Conservation (phyloP, 1,140 invertebrate species). For the Pachypsylla venusta region DNA sequence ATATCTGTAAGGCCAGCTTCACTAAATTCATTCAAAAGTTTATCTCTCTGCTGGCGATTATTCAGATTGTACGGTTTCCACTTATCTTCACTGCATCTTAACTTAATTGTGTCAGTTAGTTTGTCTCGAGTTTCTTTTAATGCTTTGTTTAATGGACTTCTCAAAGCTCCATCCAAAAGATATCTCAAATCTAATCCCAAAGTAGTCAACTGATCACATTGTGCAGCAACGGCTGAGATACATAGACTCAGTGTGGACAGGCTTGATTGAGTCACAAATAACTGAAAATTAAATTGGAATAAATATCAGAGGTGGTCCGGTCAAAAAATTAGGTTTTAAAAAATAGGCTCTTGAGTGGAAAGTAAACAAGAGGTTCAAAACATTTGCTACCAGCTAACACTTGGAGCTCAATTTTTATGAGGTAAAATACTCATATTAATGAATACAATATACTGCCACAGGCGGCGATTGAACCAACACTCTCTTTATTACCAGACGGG, state of each 20-base stretch:
- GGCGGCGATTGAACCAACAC: no score
- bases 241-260: slow-evolving; percentile 73
- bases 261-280: slow-evolving; percentile 79
- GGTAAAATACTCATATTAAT: no score
- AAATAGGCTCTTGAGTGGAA: no score
- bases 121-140: slow-evolving; percentile 55
- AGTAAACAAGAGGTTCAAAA: no score
- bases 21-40: slow-evolving; percentile 40
- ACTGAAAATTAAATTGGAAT: slow-evolving; percentile 69
- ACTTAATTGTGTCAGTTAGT: slow-evolving; percentile 53
- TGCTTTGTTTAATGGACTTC: slow-evolving; percentile 43
- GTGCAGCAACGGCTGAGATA: slow-evolving; percentile 55
- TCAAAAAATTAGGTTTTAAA: no score
- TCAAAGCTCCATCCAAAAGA: slow-evolving; percentile 62
- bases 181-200: slow-evolving; percentile 70
- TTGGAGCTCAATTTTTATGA: no score
- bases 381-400: no score
- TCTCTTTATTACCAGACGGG: no score
- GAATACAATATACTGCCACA: no score
- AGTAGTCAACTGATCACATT: slow-evolving; percentile 54
- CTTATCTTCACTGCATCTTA: slow-evolving; percentile 49
- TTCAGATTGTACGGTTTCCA: slow-evolving; percentile 54
- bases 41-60: slow-evolving; percentile 36
- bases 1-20: slow-evolving; percentile 37
- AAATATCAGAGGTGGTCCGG: no score